These are phyloP conservation scores for Drosophila algonquin DNA, from an alignment of 2,888 invertebrate genomes.

Conservation along the genomic window DNA sequence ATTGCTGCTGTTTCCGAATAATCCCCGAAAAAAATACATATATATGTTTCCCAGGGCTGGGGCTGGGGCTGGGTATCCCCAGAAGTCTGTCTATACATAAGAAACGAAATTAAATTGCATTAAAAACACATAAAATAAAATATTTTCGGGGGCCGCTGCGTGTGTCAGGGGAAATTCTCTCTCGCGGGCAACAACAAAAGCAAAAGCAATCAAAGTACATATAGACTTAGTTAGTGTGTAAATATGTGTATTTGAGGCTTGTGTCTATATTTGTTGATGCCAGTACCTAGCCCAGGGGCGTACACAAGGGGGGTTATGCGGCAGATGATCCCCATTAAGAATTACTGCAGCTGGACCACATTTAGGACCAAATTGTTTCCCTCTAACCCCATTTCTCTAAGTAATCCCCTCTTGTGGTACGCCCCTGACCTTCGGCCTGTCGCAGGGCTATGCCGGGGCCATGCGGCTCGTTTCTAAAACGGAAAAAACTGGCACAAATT, in stretches of 20 bases:
- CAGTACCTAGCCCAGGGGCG: constrained; percentile 29
- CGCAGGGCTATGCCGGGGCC: constrained; percentile 27
- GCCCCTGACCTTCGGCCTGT: constrained; percentile 27
- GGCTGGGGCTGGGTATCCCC: constrained; percentile 29
- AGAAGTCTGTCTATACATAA: constrained; percentile 23
- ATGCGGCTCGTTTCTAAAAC: constrained; percentile 44
- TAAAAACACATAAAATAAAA: constrained; percentile 74
- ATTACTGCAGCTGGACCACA: neutral
- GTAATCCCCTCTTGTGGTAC: neutral
- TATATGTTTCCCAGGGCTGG: constrained; percentile 37
- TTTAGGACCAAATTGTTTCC: neutral
- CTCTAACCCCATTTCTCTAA: too few relatives aligned
- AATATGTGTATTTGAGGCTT: constrained; percentile 25
- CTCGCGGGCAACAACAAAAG: constrained; percentile 14
- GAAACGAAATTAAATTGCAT: constrained; percentile 65
- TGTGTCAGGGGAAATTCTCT: constrained; percentile 52
- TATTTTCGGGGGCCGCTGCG: constrained; percentile 49
- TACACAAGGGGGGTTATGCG: neutral
- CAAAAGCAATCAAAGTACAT: constrained; percentile 28
- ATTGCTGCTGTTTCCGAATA: constrained; percentile 16
- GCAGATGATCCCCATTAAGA: neutral
- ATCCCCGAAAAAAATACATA: constrained; percentile 12
- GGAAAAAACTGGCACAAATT: constrained; percentile 76
- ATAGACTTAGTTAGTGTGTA: constrained; percentile 20
- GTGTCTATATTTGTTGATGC: constrained; percentile 28